phyloP scores from a whole-genome alignment of 2,113 vertebrate genomes.

The Lagopus muta region DNA sequence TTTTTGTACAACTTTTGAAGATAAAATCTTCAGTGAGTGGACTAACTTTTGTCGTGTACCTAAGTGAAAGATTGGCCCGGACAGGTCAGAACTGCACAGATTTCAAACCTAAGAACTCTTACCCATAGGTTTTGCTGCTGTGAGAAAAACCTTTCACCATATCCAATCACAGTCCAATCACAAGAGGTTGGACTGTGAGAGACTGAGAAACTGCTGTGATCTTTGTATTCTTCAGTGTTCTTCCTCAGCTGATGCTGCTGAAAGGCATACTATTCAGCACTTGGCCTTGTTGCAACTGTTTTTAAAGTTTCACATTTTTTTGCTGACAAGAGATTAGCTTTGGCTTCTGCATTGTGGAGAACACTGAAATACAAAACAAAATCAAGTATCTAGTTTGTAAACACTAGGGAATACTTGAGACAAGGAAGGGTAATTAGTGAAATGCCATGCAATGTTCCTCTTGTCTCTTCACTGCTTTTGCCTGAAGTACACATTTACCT shows the following conservation, averaged over 20 bases:
- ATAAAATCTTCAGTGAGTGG: background rate
- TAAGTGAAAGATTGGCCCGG: background rate
- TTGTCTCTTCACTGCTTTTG: background rate
- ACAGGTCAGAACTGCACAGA: background rate
- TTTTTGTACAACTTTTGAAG: background rate
- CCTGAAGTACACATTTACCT: background rate
- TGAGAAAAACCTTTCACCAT: background rate
- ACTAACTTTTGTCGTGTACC: background rate
- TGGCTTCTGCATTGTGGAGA: background rate
- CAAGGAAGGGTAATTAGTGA: background rate
- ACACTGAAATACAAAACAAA: background rate
- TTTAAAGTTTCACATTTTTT: background rate
- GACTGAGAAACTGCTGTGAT: background rate
- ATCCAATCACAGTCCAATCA: background rate
- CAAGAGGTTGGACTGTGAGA: background rate
- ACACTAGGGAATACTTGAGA: background rate
- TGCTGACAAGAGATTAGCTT: background rate
- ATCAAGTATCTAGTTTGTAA: background rate
- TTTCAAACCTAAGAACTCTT: background rate
- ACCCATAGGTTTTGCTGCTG: background rate
- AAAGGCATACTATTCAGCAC: background rate
- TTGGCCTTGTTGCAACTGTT: background rate
- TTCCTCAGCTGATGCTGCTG: background rate
- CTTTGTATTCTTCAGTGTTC: background rate
- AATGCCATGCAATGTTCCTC: background rate